Percentiles rank a stretch among this genome's conserved stretches.
phyloP scores from a whole-genome alignment of 2,113 vertebrate genomes.

The Saguinus midas region DNA sequence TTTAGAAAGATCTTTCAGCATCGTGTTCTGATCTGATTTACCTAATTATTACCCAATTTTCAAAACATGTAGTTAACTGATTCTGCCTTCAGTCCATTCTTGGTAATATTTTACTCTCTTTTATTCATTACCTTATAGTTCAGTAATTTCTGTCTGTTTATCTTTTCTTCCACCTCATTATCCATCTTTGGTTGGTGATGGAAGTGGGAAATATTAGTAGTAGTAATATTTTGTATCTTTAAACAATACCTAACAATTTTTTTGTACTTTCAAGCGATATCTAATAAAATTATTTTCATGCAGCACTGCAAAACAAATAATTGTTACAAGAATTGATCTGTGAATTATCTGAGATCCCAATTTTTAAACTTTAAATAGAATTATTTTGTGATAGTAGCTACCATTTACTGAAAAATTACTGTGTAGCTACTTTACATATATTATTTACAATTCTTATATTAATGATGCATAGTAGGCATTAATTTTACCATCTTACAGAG shows the following conservation, averaged over 20 bases:
- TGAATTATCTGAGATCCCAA: neutral
- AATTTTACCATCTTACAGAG: neutral
- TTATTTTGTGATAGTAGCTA: neutral
- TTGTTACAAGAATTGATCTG: neutral
- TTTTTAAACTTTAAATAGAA: neutral
- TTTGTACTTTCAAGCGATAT: neutral
- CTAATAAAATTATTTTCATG: neutral
- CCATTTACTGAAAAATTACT: neutral
- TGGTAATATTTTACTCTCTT: neutral
- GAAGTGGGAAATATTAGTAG: neutral
- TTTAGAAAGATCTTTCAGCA: neutral
- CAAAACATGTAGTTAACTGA: neutral
- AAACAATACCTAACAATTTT: neutral
- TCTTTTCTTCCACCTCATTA: neutral
- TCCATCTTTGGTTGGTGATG: neutral
- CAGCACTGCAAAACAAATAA: neutral
- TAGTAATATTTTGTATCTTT: neutral
- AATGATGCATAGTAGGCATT: neutral
- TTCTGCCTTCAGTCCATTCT: neutral
- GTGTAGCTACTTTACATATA: neutral
- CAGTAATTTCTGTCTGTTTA: neutral
- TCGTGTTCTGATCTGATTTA: neutral
- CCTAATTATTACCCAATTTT: neutral
- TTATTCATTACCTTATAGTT: neutral
- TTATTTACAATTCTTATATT: neutral